Percentiles rank a stretch among this genome's conserved stretches.
These are phyloP conservation scores for Heteromormyrus szaboi DNA, from an alignment of 2,797 vertebrate species.

Conservation along the genomic window DNA sequence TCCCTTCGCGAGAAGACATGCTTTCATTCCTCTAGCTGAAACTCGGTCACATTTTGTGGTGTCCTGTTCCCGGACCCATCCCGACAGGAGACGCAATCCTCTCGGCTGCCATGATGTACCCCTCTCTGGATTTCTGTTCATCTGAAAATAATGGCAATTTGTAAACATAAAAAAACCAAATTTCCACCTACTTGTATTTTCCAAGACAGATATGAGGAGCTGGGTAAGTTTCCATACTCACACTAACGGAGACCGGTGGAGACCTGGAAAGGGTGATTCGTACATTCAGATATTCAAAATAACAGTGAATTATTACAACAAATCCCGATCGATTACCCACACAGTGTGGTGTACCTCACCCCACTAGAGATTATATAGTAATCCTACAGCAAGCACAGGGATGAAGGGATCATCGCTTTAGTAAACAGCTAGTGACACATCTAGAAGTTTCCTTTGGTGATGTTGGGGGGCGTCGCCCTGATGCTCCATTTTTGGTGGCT, in stretches of 20 bases:
- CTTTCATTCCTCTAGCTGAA: background rate
- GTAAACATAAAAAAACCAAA: background rate
- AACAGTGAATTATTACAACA: background rate
- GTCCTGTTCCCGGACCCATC: background rate
- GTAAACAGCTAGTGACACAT: conserved; percentile 13
- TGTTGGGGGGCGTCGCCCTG: background rate
- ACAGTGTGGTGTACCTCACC: background rate
- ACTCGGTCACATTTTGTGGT: background rate
- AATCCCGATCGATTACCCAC: background rate
- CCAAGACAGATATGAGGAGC: background rate
- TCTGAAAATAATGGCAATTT: background rate
- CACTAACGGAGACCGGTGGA: background rate
- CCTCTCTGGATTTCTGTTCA: conserved; percentile 3
- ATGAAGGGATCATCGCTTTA: background rate
- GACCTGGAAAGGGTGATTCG: background rate
- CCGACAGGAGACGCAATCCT: background rate
- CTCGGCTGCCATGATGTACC: background rate
- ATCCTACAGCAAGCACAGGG: background rate
- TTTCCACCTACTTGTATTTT: conserved; percentile 1
- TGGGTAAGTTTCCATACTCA: background rate
- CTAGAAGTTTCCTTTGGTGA: background rate
- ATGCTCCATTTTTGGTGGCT: background rate
- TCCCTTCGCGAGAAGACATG: background rate
- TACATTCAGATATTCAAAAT: background rate
- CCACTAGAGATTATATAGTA: background rate